Evolutionary conservation across 2,113 vertebrate genomes (phyloP).

Genomic region (Carassius auratus): DNA sequence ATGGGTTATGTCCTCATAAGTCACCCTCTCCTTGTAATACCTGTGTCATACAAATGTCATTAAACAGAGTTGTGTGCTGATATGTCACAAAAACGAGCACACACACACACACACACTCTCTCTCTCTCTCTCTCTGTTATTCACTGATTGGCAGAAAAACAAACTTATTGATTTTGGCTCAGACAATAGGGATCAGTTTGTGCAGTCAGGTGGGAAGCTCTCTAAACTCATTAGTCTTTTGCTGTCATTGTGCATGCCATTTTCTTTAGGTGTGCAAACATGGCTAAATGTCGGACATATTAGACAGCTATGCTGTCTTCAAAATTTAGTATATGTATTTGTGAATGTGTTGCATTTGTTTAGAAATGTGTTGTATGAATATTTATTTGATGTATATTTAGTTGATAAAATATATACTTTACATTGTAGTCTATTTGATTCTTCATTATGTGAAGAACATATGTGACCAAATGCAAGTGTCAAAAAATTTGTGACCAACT

Average conservation of each 20-base stretch:
- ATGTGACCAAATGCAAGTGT: not conserved
- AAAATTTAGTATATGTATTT: not conserved
- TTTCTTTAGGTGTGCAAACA: slow-evolving; percentile 4
- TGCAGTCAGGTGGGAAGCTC: slow-evolving; percentile 25
- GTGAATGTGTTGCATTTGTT: not conserved
- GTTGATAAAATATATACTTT: not conserved
- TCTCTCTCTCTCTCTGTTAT: not conserved
- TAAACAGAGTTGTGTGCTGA: no score
- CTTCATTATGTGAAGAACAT: not conserved
- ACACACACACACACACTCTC: no score
- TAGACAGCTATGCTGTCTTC: not conserved
- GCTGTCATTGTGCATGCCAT: not conserved
- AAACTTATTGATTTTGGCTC: slow-evolving; percentile 28
- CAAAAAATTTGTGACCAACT: not conserved
- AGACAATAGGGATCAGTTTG: slow-evolving; percentile 33
- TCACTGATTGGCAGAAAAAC: not conserved
- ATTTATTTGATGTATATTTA: not conserved
- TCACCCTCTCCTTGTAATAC: no score
- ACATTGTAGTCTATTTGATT: not conserved
- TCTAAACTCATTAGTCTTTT: not conserved
- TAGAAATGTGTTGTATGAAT: not conserved
- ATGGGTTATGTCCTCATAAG: no score
- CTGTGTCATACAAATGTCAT: no score
- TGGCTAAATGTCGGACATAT: slow-evolving; percentile 39
- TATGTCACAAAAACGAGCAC: not conserved